Evolutionary conservation across 2,797 vertebrate species (phyloP), one percentile per base, ranked within the genome.

Genomic region (Poecilia wingei): DNA sequence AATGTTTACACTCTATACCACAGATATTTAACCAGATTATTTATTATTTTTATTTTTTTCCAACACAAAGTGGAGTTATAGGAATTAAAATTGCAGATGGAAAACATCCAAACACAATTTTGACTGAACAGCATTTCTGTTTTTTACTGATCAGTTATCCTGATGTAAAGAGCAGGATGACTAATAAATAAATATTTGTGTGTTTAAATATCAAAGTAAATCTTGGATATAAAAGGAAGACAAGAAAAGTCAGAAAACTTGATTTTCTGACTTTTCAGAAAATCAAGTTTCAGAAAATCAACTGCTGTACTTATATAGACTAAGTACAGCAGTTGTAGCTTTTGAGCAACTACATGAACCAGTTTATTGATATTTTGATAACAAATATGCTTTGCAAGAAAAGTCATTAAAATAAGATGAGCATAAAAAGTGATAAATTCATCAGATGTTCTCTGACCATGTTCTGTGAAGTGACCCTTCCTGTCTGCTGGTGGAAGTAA

Each of bases 401-500:
- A 66, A 20, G 8, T 66, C 2, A 33, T 36, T 33, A 7, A 9
- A 41, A 39, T 22, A 10, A 39, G 39, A 39, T 8, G 18, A 20
- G 28, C 2, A 2, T 22, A 6, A 51, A 31, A n/a, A 61, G 33
- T 9, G 6, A 66, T 33, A 39, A 41, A 68, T 3, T 7, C 36
- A 25, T 41, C 64, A 68, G 16, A 4, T 12, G 36, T 39, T 13
- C 57, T 14, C 5, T 61, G 28, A 31, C 33, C 7, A 36, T 41
- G 66, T 69, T 43, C 41, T 43, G 10, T 13, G 9, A 14, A 28
- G 12, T 45, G 39, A 43, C 39, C 68, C 41, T 70, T 45, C 6
- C 31, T 72, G 12, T 53, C 9, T 74, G 75, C 8, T 69, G 47
- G 39, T 79, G 45, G 46, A 74, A 76, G 74, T 20, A 12, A 64